Evolutionary conservation across 2,888 invertebrate species (phyloP), one percentile per base, ranked within the genome.

Genomic region (Steinernema hermaphroditum): DNA sequence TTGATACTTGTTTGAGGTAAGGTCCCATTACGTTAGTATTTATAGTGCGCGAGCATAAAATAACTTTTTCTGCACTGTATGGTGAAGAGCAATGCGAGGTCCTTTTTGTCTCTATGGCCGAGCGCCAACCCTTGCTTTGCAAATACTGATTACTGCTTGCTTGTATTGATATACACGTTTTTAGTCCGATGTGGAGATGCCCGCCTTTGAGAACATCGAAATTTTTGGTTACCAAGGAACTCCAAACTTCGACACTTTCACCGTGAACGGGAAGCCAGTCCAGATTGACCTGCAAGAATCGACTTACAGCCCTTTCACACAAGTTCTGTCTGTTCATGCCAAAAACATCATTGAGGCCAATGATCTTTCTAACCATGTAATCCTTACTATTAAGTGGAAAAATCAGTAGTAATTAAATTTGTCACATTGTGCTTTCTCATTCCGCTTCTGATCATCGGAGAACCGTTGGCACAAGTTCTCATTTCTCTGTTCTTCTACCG

Each of bases 121-220:
- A n/a, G n/a, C n/a, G n/a, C n/a, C n/a, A n/a, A n/a, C n/a, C n/a
- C n/a, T n/a, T n/a, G n/a, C n/a, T n/a, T n/a, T n/a, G n/a, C n/a
- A n/a, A n/a, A n/a, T n/a, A n/a, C n/a, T n/a, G n/a, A n/a, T n/a
- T n/a, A n/a, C n/a, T n/a, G n/a, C n/a, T n/a, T n/a, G n/a, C n/a
- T n/a, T n/a, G n/a, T 37, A 46, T 46, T 46, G 16, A 46, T n/a
- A 6, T 27, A 9, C 24, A 12, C 8, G 8, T 50, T 32, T 69
- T 37, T 34, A 43, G 44, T 19, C 8, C n/a, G 4, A 29, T 2
- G 19, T 75, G 2, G 16, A 57, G 14, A 43, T 76, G 9, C 74
- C 75, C 24, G 2, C 62, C 0, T 34, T 76, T 6, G 69, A 76
- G 14, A 71, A 72, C 32, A 76, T 76, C 49, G 76, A 76, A 72